Percentiles rank a stretch among this genome's conserved stretches.
phyloP scores from a whole-genome alignment of 2,113 vertebrate species.

The Carassius auratus region DNA sequence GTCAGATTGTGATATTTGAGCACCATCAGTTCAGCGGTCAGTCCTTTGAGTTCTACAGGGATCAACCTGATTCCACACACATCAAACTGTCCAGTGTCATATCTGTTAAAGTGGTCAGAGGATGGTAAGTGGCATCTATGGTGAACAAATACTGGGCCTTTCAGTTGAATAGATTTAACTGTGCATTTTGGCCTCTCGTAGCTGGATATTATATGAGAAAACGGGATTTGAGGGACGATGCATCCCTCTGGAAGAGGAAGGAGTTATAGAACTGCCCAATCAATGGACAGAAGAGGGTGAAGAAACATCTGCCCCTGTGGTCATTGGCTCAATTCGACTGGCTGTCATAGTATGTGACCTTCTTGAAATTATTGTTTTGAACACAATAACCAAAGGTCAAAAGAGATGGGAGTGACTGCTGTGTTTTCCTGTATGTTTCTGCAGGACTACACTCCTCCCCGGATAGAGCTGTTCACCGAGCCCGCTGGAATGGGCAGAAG shows the following conservation, averaged over 20 bases:
- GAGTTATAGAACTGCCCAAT: constrained; percentile 76
- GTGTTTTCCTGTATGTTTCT: not conserved
- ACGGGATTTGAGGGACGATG: constrained; percentile 87
- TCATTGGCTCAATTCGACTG: constrained; percentile 87
- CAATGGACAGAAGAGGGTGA: constrained; percentile 77
- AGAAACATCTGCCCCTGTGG: constrained; percentile 69
- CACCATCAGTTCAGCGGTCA: constrained; percentile 75
- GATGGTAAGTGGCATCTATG: constrained; percentile 82
- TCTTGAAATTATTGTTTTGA: not conserved
- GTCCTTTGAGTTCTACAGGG: constrained; percentile 81
- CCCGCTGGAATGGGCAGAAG: constrained; percentile 82
- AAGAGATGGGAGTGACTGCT: not conserved
- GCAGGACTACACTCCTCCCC: constrained; percentile 89
- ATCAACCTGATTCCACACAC: constrained; percentile 81
- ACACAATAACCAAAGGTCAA: not conserved
- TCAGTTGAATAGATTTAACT: not conserved
- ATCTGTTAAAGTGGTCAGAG: constrained; percentile 85
- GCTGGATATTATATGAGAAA: constrained; percentile 93
- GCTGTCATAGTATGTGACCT: constrained; percentile 83
- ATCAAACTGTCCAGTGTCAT: constrained; percentile 82
- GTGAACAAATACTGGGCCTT: not conserved
- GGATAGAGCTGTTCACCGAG: constrained; percentile 91
- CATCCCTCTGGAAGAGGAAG: constrained; percentile 88
- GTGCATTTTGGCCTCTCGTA: constrained; percentile 57
- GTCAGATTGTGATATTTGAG: constrained; percentile 84